Percentiles rank a stretch among this genome's conserved stretches.
phyloP scores from a whole-genome alignment of 1,140 invertebrate species.

The Gerris buenoi region DNA sequence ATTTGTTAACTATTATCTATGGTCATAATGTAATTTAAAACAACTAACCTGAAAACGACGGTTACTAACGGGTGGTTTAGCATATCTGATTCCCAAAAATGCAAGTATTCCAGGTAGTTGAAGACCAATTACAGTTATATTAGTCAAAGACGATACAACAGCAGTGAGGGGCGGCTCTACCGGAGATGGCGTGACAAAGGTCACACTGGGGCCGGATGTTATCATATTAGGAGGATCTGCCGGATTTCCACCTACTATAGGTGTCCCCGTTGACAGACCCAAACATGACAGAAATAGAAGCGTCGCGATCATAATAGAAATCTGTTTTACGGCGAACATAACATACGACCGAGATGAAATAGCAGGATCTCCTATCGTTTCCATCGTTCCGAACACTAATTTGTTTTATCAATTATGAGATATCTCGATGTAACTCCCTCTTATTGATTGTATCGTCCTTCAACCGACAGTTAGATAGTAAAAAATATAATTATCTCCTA shows the following conservation, averaged over 20 bases:
- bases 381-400: no score
- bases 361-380: no score
- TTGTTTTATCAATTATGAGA: no score
- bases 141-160: background rate
- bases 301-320: no score
- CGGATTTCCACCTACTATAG: background rate
- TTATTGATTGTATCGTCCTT: no score
- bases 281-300: no score
- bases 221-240: background rate
- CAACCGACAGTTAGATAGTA: no score
- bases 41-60: conserved; percentile 42
- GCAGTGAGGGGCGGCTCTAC: background rate
- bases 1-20: no score
- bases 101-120: background rate
- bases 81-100: conserved; percentile 57
- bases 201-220: background rate
- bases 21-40: background rate
- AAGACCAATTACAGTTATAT: background rate
- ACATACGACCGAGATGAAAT: no score
- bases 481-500: no score
- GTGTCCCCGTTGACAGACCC: background rate
- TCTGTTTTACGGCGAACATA: no score
- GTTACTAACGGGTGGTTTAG: conserved; percentile 45
- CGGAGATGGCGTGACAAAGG: background rate
- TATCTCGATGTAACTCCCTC: no score